Conservation (phyloP, 2,888 invertebrate genomes). For the Andrena praecox region DNA sequence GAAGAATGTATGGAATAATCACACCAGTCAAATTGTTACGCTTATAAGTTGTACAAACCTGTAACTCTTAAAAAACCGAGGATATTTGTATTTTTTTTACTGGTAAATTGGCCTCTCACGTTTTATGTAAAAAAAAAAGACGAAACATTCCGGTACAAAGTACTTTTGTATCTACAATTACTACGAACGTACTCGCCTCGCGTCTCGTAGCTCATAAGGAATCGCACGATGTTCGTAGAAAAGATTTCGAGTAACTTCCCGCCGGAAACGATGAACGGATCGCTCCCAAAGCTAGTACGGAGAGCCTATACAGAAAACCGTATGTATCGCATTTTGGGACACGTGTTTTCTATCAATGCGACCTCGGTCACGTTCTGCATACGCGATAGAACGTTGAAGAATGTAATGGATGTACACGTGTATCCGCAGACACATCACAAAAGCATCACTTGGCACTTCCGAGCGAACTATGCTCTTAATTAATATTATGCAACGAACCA, state of each 20-base stretch:
- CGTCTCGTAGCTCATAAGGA: constrained; percentile 55
- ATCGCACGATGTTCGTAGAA: constrained; percentile 38
- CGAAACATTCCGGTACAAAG: constrained; percentile 49
- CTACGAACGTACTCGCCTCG: constrained; percentile 47
- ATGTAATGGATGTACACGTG: constrained; percentile 43
- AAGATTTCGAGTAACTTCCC: constrained; percentile 44
- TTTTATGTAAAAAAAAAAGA: constrained; percentile 39
- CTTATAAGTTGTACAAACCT: constrained; percentile 45
- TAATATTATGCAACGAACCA: constrained; percentile 40
- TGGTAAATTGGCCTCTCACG: constrained; percentile 45
- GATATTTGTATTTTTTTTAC: constrained; percentile 57
- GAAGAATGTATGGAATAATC: constrained; percentile 44
- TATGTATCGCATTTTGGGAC: constrained; percentile 32
- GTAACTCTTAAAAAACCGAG: constrained; percentile 35
- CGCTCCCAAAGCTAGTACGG: constrained; percentile 25
- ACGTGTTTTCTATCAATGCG: constrained; percentile 43
- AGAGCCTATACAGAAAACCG: constrained; percentile 17
- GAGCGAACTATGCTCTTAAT: constrained; percentile 27
- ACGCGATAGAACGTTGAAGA: constrained; percentile 26
- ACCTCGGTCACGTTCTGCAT: constrained; percentile 34
- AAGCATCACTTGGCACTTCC: constrained; percentile 33
- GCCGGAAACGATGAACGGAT: constrained; percentile 27
- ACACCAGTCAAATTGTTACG: constrained; percentile 23
- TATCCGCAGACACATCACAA: constrained; percentile 43
- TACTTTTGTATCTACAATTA: constrained; percentile 42